A percentile compares a stretch with the other conserved stretches of the same genome.
Conservation (phyloP, 2,888 invertebrate genomes). For the Lasioglossum oenotherae region DNA sequence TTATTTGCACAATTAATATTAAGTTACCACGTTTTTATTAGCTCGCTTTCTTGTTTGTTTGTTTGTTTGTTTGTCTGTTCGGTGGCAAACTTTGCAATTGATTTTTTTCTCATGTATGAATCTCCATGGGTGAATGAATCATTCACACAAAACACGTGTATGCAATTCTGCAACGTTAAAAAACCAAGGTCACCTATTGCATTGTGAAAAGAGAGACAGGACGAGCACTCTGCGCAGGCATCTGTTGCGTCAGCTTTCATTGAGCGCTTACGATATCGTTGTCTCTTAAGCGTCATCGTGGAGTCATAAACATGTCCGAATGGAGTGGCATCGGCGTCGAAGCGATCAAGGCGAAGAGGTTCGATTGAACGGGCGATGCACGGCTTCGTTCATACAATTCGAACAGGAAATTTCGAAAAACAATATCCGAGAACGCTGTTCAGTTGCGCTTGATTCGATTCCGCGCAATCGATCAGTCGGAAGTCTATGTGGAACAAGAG, state of each 20-base stretch:
- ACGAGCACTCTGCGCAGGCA: too few species aligned
- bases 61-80: too few species aligned
- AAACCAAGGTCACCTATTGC: not conserved
- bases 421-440: not conserved
- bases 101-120: too few species aligned
- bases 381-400: not conserved
- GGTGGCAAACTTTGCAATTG: too few species aligned
- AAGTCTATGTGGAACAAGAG: not conserved
- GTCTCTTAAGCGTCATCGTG: not conserved
- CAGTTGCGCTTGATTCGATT: not conserved
- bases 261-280: not conserved
- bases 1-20: too few species aligned
- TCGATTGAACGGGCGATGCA: not conserved
- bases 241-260: not conserved
- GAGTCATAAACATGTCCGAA: not conserved
- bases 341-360: not conserved
- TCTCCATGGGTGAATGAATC: too few species aligned
- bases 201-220: not conserved
- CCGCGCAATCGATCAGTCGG: slow-evolving; percentile 6
- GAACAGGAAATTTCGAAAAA: not conserved
- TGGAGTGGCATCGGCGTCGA: not conserved
- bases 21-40: too few species aligned
- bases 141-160: too few species aligned
- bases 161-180: not conserved
- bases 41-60: too few species aligned